Evolutionary conservation across 64 coral and sea anemone species (phyloP).

Genomic region (Trachythela sp.): DNA sequence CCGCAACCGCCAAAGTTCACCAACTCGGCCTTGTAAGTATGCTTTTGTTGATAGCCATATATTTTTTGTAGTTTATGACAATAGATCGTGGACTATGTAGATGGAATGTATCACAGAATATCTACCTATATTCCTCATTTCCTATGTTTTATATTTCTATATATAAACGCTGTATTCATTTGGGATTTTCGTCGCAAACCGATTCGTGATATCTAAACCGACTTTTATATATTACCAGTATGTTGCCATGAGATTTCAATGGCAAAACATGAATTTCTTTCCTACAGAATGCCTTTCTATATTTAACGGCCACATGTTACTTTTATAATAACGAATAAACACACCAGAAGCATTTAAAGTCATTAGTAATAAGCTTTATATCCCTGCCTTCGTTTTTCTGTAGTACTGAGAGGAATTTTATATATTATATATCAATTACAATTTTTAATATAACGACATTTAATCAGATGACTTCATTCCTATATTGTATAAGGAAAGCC

Average conservation of each 20-base stretch:
- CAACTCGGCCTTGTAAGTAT: constrained; percentile 96
- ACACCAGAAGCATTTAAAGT: too few relatives aligned
- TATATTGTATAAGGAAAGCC: too few relatives aligned
- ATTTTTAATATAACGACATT: too few relatives aligned
- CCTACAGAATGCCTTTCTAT: background rate
- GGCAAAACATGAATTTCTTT: background rate
- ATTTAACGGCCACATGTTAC: background rate
- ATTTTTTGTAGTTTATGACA: background rate
- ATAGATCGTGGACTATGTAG: background rate
- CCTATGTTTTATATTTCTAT: background rate
- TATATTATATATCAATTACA: too few relatives aligned
- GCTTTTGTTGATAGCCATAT: background rate
- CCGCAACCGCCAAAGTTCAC: constrained; percentile 89
- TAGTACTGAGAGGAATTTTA: too few relatives aligned
- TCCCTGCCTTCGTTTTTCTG: too few relatives aligned
- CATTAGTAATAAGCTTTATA: too few relatives aligned
- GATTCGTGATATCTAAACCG: background rate
- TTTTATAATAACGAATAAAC: too few relatives aligned
- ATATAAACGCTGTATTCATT: background rate
- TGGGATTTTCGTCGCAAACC: background rate
- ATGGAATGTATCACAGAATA: background rate
- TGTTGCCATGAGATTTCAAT: background rate
- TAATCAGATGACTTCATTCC: too few relatives aligned
- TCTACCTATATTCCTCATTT: background rate
- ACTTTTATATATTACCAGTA: background rate